phyloP scores from a whole-genome alignment of 2,797 vertebrate species.

The Periparus ater region DNA sequence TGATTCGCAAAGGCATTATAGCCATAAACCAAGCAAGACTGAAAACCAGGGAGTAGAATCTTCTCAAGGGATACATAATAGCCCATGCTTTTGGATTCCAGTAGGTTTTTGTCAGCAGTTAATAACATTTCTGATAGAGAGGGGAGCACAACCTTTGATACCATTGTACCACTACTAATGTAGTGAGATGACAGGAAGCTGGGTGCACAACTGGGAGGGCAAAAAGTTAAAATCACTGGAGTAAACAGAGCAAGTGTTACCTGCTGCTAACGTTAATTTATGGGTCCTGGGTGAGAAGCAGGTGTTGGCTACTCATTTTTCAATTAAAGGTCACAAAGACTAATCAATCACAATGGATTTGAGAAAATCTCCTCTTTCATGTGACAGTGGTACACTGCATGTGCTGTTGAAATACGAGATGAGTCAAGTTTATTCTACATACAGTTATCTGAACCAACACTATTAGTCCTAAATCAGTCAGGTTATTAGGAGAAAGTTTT shows the following conservation, averaged over 20 bases:
- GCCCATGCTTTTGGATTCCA: background rate
- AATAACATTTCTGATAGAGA: background rate
- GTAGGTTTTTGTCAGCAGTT: background rate
- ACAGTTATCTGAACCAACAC: background rate
- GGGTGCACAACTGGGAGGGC: too few relatives aligned
- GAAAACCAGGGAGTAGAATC: background rate
- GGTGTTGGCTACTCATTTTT: background rate
- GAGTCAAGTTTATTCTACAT: background rate
- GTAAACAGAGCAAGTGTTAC: background rate
- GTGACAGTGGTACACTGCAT: background rate
- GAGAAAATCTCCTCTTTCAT: background rate
- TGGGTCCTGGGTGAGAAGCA: background rate
- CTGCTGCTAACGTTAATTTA: background rate
- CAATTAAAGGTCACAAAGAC: background rate
- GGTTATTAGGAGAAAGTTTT: background rate
- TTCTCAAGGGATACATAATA: background rate
- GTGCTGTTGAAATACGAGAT: background rate
- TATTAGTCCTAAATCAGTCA: background rate
- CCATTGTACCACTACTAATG: fast-evolving
- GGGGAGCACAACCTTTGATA: background rate
- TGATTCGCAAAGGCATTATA: background rate
- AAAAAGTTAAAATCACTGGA: background rate
- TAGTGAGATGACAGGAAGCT: background rate
- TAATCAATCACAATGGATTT: background rate
- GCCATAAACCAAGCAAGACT: background rate